Evolutionary conservation across 2,888 invertebrate genomes (phyloP), one percentile per base, ranked within the genome.

Genomic region (Cosmorhoe ocellata): DNA sequence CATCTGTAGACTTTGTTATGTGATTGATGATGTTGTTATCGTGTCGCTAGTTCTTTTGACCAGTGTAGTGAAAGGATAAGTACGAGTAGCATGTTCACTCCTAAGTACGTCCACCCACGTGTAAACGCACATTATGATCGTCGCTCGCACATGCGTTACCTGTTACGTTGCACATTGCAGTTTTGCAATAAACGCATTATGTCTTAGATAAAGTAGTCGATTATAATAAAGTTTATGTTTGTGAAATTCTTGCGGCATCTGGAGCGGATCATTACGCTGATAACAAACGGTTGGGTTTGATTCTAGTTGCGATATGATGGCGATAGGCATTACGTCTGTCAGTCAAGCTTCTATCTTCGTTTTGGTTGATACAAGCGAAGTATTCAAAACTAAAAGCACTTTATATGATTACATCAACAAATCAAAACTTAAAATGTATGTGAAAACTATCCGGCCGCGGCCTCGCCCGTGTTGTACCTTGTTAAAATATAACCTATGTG

Each of bases 131-230:
- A 51, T 38, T 32, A 37, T 51, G 40, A 46, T 28, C 55, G 56
- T 53, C 61, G 58, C 64, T 68, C 64, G 62, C 60, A 61, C 63
- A 51, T 40, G 42, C 40, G 64, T 67, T 65, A 59, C 55, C 62
- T 58, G 40, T 50, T 54, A 46, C 56, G 64, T 67, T 63, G 61
- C 63, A 58, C 55, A 51, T 31, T 41, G 38, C 56, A 59, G 58
- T 68, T 64, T 65, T 62, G 73, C 64, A 71, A 75, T 68, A 62
- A 67, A 71, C 66, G 69, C 69, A 70, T 71, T 73, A 72, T 74
- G 69, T 67, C 67, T 66, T 71, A 69, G 73, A 74, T 70, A 67
- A 69, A 74, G 28, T 66, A 53, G 56, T 43, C 53, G 67, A 69
- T 73, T 71, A 66, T 63, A 71, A 73, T 69, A 67, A 64, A 44